Evolutionary conservation across 1,140 invertebrate genomes (phyloP).

Genomic region (Orius insidiosus): DNA sequence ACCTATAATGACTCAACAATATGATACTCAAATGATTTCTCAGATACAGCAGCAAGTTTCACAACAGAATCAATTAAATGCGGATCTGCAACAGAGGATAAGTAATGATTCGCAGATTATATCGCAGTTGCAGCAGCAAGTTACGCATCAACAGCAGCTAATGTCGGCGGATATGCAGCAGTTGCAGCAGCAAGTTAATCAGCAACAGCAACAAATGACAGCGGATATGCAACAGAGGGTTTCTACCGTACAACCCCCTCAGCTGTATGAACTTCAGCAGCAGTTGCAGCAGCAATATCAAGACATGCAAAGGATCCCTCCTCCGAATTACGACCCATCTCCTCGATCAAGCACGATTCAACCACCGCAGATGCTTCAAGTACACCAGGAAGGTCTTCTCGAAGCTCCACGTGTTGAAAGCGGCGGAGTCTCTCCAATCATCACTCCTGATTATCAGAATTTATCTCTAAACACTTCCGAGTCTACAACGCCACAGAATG

Average conservation of each 20-base stretch:
- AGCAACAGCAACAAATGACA: constrained; percentile 28
- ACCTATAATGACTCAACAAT: neutral
- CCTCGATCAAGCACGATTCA: neutral
- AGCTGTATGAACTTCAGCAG: constrained; percentile 23
- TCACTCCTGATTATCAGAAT: constrained; percentile 1
- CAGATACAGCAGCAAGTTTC: constrained; percentile 2
- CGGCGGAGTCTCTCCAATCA: neutral
- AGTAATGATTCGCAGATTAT: constrained; percentile 26
- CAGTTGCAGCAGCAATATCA: constrained; percentile 20
- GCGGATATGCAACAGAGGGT: neutral
- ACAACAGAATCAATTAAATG: constrained; percentile 23
- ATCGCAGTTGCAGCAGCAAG: constrained; percentile 17
- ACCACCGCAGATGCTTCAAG: constrained; percentile 6
- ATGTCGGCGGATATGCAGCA: constrained; percentile 29
- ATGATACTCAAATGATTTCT: constrained; percentile 6
- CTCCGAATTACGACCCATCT: neutral
- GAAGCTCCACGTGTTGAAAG: neutral
- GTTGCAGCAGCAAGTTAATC: constrained; percentile 24
- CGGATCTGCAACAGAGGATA: constrained; percentile 27
- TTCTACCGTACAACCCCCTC: neutral
- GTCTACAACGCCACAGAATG: neutral
- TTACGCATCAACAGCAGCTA: constrained; percentile 25
- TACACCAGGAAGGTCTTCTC: neutral
- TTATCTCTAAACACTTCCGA: neutral
- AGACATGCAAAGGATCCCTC: neutral